phyloP scores from a whole-genome alignment of 2,797 vertebrate species.

The Alexandromys oeconomus region DNA sequence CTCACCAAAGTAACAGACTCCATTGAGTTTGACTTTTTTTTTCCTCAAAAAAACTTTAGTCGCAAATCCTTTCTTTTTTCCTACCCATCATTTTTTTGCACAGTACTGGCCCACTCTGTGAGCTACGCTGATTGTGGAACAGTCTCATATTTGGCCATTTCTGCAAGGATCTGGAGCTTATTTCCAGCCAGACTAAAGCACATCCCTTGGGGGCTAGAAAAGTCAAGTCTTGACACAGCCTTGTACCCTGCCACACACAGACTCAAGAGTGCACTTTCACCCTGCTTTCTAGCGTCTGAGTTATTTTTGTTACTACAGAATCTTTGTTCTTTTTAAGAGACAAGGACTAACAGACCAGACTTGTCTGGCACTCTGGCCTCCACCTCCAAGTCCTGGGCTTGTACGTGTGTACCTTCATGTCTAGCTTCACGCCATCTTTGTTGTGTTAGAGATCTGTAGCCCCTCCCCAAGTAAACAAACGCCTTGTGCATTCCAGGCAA shows the following conservation, averaged over 20 bases:
- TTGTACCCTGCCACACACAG: constrained; percentile 17
- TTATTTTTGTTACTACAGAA: constrained; percentile 25
- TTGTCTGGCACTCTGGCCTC: neutral
- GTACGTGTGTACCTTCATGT: neutral
- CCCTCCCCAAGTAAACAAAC: neutral
- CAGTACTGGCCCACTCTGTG: neutral
- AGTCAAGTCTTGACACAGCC: constrained; percentile 37
- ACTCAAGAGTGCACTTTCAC: constrained; percentile 1
- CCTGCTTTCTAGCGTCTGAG: neutral
- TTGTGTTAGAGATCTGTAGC: neutral
- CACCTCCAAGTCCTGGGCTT: neutral
- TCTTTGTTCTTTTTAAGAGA: neutral
- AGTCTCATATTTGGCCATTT: constrained; percentile 30
- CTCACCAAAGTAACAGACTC: neutral
- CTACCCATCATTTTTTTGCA: neutral
- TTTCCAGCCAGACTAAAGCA: constrained; percentile 53
- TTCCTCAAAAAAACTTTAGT: neutral
- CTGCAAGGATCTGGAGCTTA: constrained; percentile 26
- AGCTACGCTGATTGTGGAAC: neutral
- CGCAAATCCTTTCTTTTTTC: constrained; percentile 6
- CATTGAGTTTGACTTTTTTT: neutral
- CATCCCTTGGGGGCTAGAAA: constrained; percentile 58
- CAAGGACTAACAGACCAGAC: neutral
- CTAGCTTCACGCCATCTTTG: neutral
- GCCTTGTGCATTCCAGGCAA: neutral